These are phyloP conservation scores for Tipula lateralis DNA, from an alignment of 2,888 invertebrate genomes.

Conservation along the genomic window DNA sequence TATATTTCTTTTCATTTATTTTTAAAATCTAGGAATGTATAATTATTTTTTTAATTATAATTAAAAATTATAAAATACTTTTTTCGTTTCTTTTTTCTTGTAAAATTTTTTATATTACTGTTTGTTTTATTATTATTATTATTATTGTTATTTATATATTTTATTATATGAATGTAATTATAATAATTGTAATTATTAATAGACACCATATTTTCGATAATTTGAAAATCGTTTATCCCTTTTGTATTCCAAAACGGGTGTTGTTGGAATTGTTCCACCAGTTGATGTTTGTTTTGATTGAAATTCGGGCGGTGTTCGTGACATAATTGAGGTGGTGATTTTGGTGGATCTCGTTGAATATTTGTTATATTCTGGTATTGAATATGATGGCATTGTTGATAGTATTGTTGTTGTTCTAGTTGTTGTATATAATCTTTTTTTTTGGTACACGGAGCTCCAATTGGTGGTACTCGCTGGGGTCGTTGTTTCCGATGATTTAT, in stretches of 20 bases:
- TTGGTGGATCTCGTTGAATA: background rate
- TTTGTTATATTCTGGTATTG: background rate
- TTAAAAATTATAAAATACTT: conserved; percentile 2
- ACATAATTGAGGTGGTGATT: background rate
- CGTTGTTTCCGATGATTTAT: conserved; percentile 32
- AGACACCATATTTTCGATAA: background rate
- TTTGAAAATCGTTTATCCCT: background rate
- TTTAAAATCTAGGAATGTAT: conserved; percentile 1
- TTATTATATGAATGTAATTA: background rate
- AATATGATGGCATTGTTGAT: background rate
- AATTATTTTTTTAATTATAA: background rate
- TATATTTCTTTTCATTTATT: background rate
- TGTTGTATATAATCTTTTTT: background rate
- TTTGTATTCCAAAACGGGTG: background rate
- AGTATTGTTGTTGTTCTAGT: conserved; percentile 19
- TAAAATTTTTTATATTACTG: background rate
- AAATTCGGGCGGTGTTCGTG: background rate
- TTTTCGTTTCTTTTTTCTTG: conserved; percentile 7
- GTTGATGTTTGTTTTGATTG: background rate
- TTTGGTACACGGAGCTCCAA: background rate
- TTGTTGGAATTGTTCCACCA: background rate
- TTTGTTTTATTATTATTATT: background rate
- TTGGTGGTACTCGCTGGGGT: conserved; percentile 29
- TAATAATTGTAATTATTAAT: background rate
- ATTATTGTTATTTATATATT: background rate